Evolutionary conservation across 2,113 vertebrate genomes (phyloP), one percentile per base, ranked within the genome.

Genomic region (Agapornis roseicollis): DNA sequence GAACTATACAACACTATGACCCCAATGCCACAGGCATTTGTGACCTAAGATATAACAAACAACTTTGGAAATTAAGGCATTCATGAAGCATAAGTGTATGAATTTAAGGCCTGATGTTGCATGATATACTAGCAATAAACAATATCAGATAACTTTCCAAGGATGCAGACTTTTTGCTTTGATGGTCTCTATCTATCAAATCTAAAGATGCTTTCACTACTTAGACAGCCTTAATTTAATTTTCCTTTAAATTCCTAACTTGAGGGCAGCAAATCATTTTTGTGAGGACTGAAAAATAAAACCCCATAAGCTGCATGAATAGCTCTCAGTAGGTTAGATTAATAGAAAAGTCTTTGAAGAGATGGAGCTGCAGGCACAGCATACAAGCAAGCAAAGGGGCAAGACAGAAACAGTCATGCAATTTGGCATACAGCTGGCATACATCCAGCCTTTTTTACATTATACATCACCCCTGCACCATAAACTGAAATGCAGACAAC

Each of bases 141-240:
- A 94, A 29, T 49, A 91, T 41, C 42, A 94, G 68, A 89, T 82
- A 83, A 85, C 60, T 88, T 91, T 60, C 79, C 76, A 93, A 56
- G 42, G 33, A 80, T 44, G 80, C 28, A 94, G 69, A 47, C 60
- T 68, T 95, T 55, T 88, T 94, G 35, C 72, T 95, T 90, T 93
- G 79, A 90, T 93, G 80, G 80, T 47, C 72, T 84, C 64, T 81
- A 95, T 85, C 74, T 94, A 84, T 78, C 83, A 95, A 78, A 90
- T 74, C 65, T 92, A 93, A 90, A 77, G 65, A 94, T 79, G 69
- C 88, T 96, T 95, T 89, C 90, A 73, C 85, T 94, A 84, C 50
- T 93, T 94, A 90, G 73, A 52, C 72, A 87, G 80, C 69, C 83
- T 93, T 96, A 93, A 94, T 94, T 97, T 92, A 95, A 97, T 95